Evolutionary conservation across 2,888 invertebrate species (phyloP), one percentile per base, ranked within the genome.

Genomic region (Drosophila melanosoma): DNA sequence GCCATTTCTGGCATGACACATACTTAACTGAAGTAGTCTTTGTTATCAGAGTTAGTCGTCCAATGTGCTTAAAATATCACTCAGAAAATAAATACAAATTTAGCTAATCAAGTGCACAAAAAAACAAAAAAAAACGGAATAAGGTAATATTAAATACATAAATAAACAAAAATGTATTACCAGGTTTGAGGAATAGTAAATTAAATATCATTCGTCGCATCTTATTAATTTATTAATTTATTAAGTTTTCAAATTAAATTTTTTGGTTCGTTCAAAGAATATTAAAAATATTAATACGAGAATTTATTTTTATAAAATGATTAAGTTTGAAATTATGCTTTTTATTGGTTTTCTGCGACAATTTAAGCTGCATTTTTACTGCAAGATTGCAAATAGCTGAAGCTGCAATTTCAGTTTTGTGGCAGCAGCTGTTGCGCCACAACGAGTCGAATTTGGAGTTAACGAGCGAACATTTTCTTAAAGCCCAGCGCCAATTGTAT

Each of bases 401-500:
- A 69, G 69, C 66, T 76, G 73, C 81, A 76, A 40, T 76, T 66
- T 69, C 53, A 53, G 62, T 45, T 40, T 49, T n/a, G 33, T 12
- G 52, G 65, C 48, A 74, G 49, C 78, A 71, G 79, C 81, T 76
- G 78, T 76, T 79, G 76, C 78, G 64, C 61, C 15, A 61, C 23
- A 7, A 29, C 53, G 54, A 36, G 56, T 45, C 40, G 59, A 45
- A 69, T 73, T 35, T 58, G 67, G 57, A 69, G 74, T 76, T 81
- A 83, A 76, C 78, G 79, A 81, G 79, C 79, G 71, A 78, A 71
- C 77, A 68, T 79, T 85, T 84, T 70, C 82, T 82, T 82, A 69
- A 81, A 79, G 76, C 83, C 67, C 74, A 45, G 63, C 49, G 52
- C 70, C 82, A 82, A 82, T 89, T 89, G 89, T 89, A 82, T 82